Evolutionary conservation across 2,888 invertebrate genomes (phyloP), one percentile per base, ranked within the genome.

Genomic region (Pheosia tremula): DNA sequence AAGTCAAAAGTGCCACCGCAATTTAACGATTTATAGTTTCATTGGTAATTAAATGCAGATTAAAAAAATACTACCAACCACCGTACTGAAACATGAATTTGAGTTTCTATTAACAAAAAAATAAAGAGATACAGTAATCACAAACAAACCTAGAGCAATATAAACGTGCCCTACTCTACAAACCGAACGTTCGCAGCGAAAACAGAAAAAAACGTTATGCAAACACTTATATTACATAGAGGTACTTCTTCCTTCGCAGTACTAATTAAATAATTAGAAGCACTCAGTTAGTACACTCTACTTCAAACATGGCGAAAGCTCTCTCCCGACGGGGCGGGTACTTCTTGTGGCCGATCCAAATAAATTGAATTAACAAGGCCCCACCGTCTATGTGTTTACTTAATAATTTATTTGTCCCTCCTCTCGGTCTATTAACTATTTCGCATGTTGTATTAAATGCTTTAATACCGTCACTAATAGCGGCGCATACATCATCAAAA

Each of bases 211-310:
- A 50, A 50, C 13, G 9, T 13, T 50, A 24, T 9, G 50, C 50
- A 50, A 13, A 50, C 24, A 53, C 37, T 53, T 11, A 37, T 11
- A 37, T 36, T 53, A 3, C 36, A 52, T 4, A 36, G 36, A 52
- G 24, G 24, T 24, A 24, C 24, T 24, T 24, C 36, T 36, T 36
- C 36, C 11, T 53, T 37, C 9, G 4, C 37, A 37, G n/a, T 8
- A 53, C 37, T 53, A 53, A 78, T 78, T 68, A 67, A 72, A 75
- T 78, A 65, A 71, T 66, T 64, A 62, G 59, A 45, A 60, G 72
- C 74, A 70, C 72, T 74, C 65, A 58, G 24, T 24, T 24, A 24
- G 60, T 10, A 59, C 56, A 55, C 63, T 69, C 47, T 36, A 66
- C 63, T 65, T 53, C 61, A 63, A 73, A 70, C 64, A 64, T 63